phyloP scores from a whole-genome alignment of 2,113 vertebrate genomes.

The Sula dactylatra region DNA sequence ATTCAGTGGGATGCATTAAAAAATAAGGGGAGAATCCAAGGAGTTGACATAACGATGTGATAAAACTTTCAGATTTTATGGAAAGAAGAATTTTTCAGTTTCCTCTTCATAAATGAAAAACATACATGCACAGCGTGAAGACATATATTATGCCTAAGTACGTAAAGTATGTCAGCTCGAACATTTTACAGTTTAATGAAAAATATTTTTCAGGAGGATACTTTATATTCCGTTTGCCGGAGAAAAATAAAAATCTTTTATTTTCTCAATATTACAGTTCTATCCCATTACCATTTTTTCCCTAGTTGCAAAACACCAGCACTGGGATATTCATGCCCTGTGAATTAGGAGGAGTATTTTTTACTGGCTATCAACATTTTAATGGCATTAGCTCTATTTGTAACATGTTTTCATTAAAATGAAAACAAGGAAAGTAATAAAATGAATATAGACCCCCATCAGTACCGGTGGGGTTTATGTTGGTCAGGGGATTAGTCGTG shows the following conservation, averaged over 20 bases:
- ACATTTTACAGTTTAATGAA: background rate
- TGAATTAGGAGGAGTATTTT: background rate
- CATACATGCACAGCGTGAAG: background rate
- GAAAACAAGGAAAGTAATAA: background rate
- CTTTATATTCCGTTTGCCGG: background rate
- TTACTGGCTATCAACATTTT: background rate
- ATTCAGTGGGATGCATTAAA: background rate
- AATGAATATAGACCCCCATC: background rate
- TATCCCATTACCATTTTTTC: background rate
- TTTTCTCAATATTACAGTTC: background rate
- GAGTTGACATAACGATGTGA: slow-evolving; percentile 18
- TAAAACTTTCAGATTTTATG: slow-evolving; percentile 17
- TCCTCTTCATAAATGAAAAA: slow-evolving; percentile 27
- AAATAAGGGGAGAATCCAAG: slow-evolving; percentile 10
- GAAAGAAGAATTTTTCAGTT: slow-evolving; percentile 7
- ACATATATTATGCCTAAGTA: background rate
- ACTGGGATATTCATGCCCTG: background rate
- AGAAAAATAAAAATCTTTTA: background rate
- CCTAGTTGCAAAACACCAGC: background rate
- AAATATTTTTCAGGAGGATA: background rate
- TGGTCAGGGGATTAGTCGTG: background rate
- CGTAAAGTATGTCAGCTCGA: slow-evolving; percentile 18
- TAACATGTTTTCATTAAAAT: background rate
- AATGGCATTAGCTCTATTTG: background rate
- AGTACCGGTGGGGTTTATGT: background rate